A percentile compares a stretch with the other conserved stretches of the same genome.
phyloP scores from a whole-genome alignment of 2,113 vertebrate genomes.

The Pelusios castaneus region DNA sequence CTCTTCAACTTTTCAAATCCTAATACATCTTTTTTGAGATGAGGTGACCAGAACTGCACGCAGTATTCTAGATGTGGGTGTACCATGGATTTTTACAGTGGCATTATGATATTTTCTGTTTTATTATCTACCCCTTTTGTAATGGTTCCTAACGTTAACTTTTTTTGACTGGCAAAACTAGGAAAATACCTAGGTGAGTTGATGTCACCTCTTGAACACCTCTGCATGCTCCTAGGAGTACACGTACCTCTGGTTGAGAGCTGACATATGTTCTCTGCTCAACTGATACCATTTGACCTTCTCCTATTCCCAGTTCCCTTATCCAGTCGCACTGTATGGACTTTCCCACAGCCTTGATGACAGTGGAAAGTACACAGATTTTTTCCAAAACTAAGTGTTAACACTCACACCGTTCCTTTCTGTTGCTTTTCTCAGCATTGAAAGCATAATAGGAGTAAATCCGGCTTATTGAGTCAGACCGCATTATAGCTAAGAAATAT shows the following conservation, averaged over 20 bases:
- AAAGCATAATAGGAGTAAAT: not conserved
- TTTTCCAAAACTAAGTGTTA: not conserved
- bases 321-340: not conserved
- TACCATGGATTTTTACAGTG: not conserved
- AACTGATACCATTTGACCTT: not conserved
- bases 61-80: not conserved
- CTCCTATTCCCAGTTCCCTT: not conserved
- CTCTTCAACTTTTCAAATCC: not conserved
- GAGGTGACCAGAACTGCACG: not conserved
- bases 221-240: too few relatives aligned
- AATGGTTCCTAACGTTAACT: not conserved
- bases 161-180: not conserved
- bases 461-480: not conserved
- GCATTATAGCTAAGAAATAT: not conserved
- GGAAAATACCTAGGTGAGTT: too few relatives aligned
- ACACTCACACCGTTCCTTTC: not conserved
- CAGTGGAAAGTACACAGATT: not conserved
- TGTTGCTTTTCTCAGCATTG: not conserved
- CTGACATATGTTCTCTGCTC: not conserved
- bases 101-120: not conserved
- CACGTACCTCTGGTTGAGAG: too few relatives aligned
- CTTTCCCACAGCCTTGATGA: constrained; percentile 51
- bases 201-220: too few relatives aligned
- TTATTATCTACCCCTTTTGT: not conserved
- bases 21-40: not conserved